A percentile compares a stretch with the other conserved stretches of the same genome.
These are phyloP conservation scores for Phyllostomus hastatus DNA, from an alignment of 2,113 vertebrate genomes.

Conservation along the genomic window DNA sequence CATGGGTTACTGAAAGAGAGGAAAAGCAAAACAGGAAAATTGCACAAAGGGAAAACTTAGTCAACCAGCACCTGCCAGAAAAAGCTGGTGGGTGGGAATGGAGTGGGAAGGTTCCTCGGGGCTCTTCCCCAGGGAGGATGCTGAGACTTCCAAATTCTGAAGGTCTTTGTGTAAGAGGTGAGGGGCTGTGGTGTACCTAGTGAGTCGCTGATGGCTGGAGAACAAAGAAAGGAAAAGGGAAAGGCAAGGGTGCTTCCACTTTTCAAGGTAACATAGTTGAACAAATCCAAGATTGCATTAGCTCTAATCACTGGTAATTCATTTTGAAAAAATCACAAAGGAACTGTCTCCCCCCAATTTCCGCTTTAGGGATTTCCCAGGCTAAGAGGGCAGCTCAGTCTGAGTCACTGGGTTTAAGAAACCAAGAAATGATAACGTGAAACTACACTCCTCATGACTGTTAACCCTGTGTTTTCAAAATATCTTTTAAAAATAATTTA, in stretches of 20 bases:
- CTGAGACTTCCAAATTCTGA: not conserved
- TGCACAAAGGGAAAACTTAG: not conserved
- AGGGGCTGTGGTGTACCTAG: not conserved
- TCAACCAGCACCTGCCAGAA: not conserved
- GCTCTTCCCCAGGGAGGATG: constrained; percentile 19
- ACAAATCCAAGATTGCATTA: constrained; percentile 47
- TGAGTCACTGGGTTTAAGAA: constrained; percentile 60
- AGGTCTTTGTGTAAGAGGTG: constrained; percentile 60
- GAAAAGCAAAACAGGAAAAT: not conserved
- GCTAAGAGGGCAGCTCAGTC: constrained; percentile 54
- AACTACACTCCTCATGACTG: not conserved
- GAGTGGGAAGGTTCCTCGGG: not conserved
- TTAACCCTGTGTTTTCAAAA: constrained; percentile 42
- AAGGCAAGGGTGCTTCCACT: constrained; percentile 65
- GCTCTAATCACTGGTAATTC: constrained; percentile 59
- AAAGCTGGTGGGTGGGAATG: not conserved
- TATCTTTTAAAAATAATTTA: not conserved
- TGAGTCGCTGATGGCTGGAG: not conserved
- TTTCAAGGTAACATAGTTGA: constrained; percentile 66
- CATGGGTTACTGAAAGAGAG: not conserved
- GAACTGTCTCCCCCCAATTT: constrained; percentile 9
- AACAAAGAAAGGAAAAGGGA: constrained; percentile 75
- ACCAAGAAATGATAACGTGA: constrained; percentile 36
- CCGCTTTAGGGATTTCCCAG: constrained; percentile 67
- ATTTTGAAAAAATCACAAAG: constrained; percentile 68